These are phyloP conservation scores for Nyctibius bracteatus DNA, from an alignment of 2,113 vertebrate species.

Conservation along the genomic window DNA sequence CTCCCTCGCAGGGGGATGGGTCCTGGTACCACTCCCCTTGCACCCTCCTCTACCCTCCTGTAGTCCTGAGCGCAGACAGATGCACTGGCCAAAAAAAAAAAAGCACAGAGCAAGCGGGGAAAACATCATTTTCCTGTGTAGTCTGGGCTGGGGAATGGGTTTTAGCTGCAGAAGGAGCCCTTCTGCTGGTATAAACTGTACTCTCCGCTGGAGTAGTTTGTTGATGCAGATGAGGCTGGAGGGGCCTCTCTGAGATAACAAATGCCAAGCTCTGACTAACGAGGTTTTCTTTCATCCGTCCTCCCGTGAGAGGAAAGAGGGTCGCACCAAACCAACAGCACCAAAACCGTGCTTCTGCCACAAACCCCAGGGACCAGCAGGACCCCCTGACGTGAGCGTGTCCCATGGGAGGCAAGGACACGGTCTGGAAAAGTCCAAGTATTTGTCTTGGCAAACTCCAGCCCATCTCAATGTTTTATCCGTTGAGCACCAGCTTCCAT, in stretches of 20 bases:
- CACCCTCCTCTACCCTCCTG: background rate
- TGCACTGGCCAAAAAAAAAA: background rate
- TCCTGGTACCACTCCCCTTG: background rate
- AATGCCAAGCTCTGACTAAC: background rate
- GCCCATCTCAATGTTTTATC: background rate
- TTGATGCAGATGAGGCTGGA: background rate
- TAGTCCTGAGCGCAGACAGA: background rate
- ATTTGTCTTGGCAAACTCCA: background rate
- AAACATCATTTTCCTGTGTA: background rate
- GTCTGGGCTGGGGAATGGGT: background rate
- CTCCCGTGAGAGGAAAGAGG: rapidly evolving
- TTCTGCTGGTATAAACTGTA: background rate
- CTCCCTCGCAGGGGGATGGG: background rate
- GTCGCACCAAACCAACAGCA: background rate
- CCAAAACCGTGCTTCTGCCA: background rate
- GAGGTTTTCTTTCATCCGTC: background rate
- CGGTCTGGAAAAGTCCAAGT: background rate
- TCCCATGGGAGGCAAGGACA: background rate
- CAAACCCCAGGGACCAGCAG: background rate
- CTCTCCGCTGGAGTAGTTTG: background rate
- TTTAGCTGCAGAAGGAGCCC: background rate
- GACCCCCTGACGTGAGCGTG: background rate
- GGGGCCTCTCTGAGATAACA: background rate
- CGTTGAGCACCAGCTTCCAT: background rate
- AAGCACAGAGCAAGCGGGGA: rapidly evolving